Conservation (phyloP, 2,797 vertebrate genomes). For the Falco novaeseelandiae region DNA sequence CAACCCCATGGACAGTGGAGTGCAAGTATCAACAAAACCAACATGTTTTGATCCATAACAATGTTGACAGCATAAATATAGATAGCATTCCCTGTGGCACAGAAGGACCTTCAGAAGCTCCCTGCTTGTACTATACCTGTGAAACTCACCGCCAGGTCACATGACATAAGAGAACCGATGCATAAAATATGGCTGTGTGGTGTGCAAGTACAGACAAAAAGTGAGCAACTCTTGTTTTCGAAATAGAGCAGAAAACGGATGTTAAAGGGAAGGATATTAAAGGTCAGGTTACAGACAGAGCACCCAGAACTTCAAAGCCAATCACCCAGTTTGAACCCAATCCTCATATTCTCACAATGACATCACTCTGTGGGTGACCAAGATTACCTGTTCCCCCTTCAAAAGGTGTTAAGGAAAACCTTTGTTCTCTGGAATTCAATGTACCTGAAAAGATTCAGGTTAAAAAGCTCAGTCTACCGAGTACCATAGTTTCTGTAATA, state of each 20-base stretch:
- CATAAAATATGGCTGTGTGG: neutral
- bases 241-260: neutral
- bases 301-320: neutral
- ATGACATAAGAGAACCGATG: neutral
- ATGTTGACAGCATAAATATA: neutral
- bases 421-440: neutral
- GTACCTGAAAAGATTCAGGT: neutral
- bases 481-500: neutral
- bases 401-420: neutral
- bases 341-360: neutral
- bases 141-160: neutral
- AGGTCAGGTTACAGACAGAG: neutral
- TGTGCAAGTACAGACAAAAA: neutral
- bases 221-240: neutral
- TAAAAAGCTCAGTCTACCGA: neutral
- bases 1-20: neutral
- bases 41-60: neutral
- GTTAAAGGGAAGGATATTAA: neutral
- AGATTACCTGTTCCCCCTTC: neutral
- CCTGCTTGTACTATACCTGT: neutral
- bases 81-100: neutral
- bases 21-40: neutral
- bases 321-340: slow-evolving; percentile 5
- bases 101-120: neutral
- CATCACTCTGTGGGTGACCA: neutral